Evolutionary conservation across 2,113 vertebrate species (phyloP).

Genomic region (Irena cyanogastra): DNA sequence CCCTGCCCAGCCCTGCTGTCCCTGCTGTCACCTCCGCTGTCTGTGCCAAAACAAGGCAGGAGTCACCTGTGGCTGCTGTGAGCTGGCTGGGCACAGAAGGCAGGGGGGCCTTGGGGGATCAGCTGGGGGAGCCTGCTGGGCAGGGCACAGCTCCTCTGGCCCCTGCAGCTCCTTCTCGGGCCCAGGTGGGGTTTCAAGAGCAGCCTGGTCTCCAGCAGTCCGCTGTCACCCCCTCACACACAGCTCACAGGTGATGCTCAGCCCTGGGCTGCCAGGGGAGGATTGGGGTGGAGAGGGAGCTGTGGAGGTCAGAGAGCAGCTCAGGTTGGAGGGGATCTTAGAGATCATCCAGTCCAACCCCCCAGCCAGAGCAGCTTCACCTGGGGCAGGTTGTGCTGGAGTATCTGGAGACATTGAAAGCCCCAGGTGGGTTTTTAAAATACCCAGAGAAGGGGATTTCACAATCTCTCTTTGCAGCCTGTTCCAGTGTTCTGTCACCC

Average conservation of each 20-base stretch:
- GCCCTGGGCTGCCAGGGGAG: not conserved
- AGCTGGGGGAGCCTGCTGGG: not conserved
- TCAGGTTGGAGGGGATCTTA: not conserved
- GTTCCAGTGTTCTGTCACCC: not conserved
- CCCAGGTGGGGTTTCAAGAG: not conserved
- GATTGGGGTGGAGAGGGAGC: not conserved
- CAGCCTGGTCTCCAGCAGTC: not conserved
- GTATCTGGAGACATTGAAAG: not conserved
- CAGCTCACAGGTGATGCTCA: not conserved
- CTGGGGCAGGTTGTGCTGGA: not conserved
- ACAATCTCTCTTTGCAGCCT: not conserved
- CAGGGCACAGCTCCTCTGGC: not conserved
- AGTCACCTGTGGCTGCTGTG: not conserved
- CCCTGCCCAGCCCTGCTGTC: not conserved
- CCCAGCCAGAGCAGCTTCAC: not conserved
- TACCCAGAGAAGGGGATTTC: not conserved
- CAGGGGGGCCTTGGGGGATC: not conserved
- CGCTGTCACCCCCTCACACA: not conserved
- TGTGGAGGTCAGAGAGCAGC: not conserved
- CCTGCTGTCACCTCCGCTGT: not conserved
- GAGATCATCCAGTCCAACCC: not conserved
- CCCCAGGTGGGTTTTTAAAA: not conserved
- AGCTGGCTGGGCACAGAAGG: rapidly evolving
- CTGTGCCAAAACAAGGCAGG: not conserved
- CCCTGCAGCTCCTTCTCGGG: not conserved